phyloP scores from a whole-genome alignment of 2,888 invertebrate species.

The Hemicrepidius hirtus region DNA sequence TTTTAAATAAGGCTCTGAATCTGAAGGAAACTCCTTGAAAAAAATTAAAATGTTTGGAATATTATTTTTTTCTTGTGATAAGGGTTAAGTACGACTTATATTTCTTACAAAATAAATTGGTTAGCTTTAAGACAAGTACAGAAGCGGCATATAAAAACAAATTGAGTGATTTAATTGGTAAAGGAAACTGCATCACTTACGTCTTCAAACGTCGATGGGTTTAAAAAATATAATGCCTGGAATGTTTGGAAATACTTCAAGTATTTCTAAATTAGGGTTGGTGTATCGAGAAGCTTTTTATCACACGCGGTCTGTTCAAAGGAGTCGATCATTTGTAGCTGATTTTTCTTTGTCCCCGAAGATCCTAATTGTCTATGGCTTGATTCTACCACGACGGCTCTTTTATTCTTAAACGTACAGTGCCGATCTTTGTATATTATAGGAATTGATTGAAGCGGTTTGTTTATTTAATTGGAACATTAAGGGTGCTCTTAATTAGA shows the following conservation, averaged over 20 bases:
- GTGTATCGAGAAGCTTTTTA: slow-evolving; percentile 51
- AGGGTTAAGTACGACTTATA: too few relatives aligned
- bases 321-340: slow-evolving; percentile 49
- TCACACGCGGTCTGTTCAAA: slow-evolving; percentile 51
- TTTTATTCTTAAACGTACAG: slow-evolving; percentile 20
- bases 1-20: too few relatives aligned
- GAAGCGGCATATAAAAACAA: slow-evolving; percentile 28
- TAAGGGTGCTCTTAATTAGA: slow-evolving; percentile 44
- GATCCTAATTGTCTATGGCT: slow-evolving; percentile 44
- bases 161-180: slow-evolving; percentile 38
- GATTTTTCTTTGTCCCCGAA: slow-evolving; percentile 43
- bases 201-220: slow-evolving; percentile 29
- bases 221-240: slow-evolving; percentile 41
- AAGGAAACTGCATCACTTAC: slow-evolving; percentile 30
- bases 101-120: background rate
- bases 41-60: too few relatives aligned
- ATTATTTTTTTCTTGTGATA: too few relatives aligned
- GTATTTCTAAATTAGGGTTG: slow-evolving; percentile 59
- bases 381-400: slow-evolving; percentile 23
- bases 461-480: slow-evolving; percentile 44
- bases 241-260: slow-evolving; percentile 49
- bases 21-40: too few relatives aligned
- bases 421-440: slow-evolving; percentile 5
- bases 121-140: background rate
- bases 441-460: slow-evolving; percentile 37